Conservation (phyloP, 2,888 invertebrate genomes). For the Pterostichus madidus region DNA sequence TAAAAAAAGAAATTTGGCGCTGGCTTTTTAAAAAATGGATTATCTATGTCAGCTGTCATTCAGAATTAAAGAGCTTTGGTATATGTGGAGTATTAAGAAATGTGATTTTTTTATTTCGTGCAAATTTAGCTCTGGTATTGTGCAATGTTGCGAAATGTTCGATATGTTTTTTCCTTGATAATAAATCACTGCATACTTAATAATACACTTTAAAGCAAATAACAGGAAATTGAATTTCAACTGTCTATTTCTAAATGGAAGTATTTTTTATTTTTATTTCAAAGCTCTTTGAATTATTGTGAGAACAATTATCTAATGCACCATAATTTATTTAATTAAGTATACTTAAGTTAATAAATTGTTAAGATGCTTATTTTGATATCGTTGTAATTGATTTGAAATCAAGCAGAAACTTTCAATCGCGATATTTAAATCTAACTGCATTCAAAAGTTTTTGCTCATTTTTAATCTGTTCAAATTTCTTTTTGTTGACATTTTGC, state of each 20-base stretch:
- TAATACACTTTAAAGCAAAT: conserved; percentile 8
- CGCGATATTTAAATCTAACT: background rate
- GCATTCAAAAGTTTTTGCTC: conserved; percentile 13
- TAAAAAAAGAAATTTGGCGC: conserved; percentile 16
- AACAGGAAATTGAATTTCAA: conserved; percentile 27
- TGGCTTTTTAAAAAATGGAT: conserved; percentile 7
- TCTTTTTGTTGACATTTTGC: conserved; percentile 21
- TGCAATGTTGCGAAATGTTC: conserved; percentile 20
- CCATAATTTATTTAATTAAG: background rate
- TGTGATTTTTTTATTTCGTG: conserved; percentile 23
- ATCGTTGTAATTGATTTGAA: conserved; percentile 13
- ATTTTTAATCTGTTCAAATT: conserved; percentile 11
- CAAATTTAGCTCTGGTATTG: conserved; percentile 11
- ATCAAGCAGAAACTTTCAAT: conserved; percentile 18
- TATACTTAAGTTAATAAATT: background rate
- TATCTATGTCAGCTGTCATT: conserved; percentile 30
- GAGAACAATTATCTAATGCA: conserved; percentile 5
- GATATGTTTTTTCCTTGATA: conserved; percentile 3
- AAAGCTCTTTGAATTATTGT: background rate
- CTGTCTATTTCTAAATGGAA: background rate
- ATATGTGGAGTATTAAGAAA: background rate
- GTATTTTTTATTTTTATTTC: background rate
- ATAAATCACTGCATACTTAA: conserved; percentile 18
- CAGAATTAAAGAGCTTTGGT: background rate
- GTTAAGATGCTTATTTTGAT: background rate